phyloP scores from a whole-genome alignment of 2,888 invertebrate species.

The Pachydiplax longipennis region DNA sequence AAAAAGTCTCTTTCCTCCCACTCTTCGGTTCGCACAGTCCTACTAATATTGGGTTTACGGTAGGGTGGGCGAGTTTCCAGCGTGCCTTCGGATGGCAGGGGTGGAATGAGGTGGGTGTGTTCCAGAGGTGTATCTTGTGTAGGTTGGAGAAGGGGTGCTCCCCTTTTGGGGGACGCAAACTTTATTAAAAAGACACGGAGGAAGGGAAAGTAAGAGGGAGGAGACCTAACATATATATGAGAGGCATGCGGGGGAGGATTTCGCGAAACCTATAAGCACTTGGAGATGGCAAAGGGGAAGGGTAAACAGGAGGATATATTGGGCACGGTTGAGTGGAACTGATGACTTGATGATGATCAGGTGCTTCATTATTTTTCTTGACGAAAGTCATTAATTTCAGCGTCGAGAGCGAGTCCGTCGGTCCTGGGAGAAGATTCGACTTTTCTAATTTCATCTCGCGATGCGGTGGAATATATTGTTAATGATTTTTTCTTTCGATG shows the following conservation, averaged over 20 bases:
- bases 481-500: not conserved
- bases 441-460: not conserved
- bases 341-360: slow-evolving; percentile 29
- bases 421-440: not conserved
- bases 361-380: slow-evolving; percentile 30
- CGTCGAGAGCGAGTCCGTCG: not conserved
- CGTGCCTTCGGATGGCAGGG: not conserved
- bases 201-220: not conserved
- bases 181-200: slow-evolving; percentile 41
- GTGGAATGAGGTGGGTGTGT: not conserved
- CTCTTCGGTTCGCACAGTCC: not conserved
- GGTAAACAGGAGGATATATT: not conserved
- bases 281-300: not conserved
- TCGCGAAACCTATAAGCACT: not conserved
- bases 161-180: slow-evolving; percentile 10
- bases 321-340: not conserved
- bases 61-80: slow-evolving; percentile 3
- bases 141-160: not conserved
- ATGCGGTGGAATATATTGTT: not conserved
- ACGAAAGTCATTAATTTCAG: not conserved
- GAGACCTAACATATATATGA: not conserved
- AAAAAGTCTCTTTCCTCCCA: not conserved
- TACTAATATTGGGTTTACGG: slow-evolving; percentile 41
- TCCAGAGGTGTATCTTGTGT: not conserved
- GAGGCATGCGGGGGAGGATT: not conserved